Evolutionary conservation across 2,113 vertebrate genomes (phyloP), one percentile per base, ranked within the genome.

Genomic region (Probosciger aterrimus): DNA sequence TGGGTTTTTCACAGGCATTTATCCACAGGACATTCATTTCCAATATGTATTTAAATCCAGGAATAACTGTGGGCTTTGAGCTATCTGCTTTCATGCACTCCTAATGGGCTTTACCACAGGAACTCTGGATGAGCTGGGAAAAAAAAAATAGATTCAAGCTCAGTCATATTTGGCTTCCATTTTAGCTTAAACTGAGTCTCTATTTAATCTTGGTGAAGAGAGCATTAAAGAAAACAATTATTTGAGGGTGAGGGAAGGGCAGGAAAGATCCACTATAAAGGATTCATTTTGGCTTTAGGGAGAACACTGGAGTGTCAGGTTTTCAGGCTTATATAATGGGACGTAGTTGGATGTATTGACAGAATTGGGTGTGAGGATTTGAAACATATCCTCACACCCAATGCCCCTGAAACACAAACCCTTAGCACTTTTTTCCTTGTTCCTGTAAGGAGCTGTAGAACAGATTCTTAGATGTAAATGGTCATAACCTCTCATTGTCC

Each of bases 21-120:
- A 97, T 97, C 81, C 82, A 46, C 31, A 69, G 79, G 55, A 77
- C 68, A 78, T 96, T 95, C 64, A 76, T 95, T 71, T 88, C 85
- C 75, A 97, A 82, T 91, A 94, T 94, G 90, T 92, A 92, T 93
- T 96, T 96, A 95, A 97, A 92, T 91, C 89, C 70, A 91, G 67
- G 60, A 93, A 83, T 93, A 92, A 88, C 89, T 90, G 41, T 91
- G 84, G 92, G 60, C 69, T 95, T 95, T 79, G 83, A 53, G 88
- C 76, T 96, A 47, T 77, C 63, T 97, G 81, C 96, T 95, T 95
- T 92, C 74, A 86, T 82, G 44, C 43, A 67, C 76, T 68, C 18
- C 25, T 95, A 78, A 87, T 69, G n/a, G 33, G 57, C 23, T 96
- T 11, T 53, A 85, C 33, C 27, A 41, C 65, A 89, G 70, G 20